Evolutionary conservation across 2,113 vertebrate species (phyloP), one percentile per base, ranked within the genome.

Genomic region (Triplophysa dalaica): DNA sequence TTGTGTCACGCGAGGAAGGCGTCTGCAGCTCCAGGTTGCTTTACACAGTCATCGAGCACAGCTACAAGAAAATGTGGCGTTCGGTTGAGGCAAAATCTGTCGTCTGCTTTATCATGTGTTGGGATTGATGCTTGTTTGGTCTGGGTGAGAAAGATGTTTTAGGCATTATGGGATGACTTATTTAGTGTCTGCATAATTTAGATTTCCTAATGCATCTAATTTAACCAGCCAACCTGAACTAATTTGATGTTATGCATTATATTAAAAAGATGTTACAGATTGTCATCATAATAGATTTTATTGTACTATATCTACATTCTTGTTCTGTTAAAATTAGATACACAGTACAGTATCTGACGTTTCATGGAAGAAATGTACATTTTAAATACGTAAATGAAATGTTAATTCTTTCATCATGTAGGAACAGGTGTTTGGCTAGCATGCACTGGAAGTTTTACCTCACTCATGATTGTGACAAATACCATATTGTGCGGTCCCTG

Each of bases 41-140:
- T 75, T 29, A 63, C 41, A 62, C 72, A 45, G 38, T 62, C 58
- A 45, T 11, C 48, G 72, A 48, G 72, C 38, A 75, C 72, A 75
- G 58, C 72, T 62, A 29, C 22, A 63, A 48, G 22, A 63, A 43
- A 62, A 48, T 3, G n/a, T 48, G 11, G 8, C 38, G 24, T 74
- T 62, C 61, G 38, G 21, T 74, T 62, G 45, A 61, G 45, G n/a
- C 38, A 75, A 24, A 75, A 62, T 38, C 21, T 75, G 72, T 24
- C 41, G 26, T 48, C 16, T 4, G 58, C n/a, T 22, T 75, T 19
- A 24, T 54, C 68, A 43, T 61, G 14, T 6, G 56, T 45, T 22
- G 33, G n/a, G 16, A 7, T 24, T 19, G 16, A 48, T 62, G 41
- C 58, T 75, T 61, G 38, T 10, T 48, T 75, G 38, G 38, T 22